These are phyloP conservation scores for Thomomys bottae DNA, from an alignment of 2,113 vertebrate genomes.

Conservation along the genomic window DNA sequence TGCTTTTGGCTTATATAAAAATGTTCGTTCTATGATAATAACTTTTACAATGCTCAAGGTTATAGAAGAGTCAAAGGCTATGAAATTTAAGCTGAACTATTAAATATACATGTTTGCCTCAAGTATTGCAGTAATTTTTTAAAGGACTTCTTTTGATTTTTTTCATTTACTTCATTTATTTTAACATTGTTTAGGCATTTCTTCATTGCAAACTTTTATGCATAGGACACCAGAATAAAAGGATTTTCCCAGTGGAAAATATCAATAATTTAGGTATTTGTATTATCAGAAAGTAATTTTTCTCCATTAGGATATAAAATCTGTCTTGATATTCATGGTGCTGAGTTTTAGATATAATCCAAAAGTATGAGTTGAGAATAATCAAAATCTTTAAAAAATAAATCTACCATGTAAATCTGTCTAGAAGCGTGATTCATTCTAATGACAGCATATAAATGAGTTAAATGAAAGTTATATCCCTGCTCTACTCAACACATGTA, in stretches of 20 bases:
- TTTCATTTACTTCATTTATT: neutral
- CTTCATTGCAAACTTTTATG: neutral
- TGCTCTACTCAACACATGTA: neutral
- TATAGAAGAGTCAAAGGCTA: slow-evolving; percentile 5
- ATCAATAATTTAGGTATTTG: neutral
- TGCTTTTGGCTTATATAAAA: neutral
- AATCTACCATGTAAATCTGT: neutral
- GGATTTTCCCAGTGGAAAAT: neutral
- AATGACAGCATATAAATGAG: neutral
- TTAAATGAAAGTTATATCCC: neutral
- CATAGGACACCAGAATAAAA: neutral
- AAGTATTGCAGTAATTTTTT: slow-evolving; percentile 5
- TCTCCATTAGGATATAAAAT: neutral
- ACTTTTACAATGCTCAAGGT: neutral
- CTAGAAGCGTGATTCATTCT: neutral
- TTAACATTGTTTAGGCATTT: neutral
- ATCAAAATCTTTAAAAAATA: neutral
- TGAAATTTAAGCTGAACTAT: neutral
- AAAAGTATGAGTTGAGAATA: neutral
- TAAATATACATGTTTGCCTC: neutral
- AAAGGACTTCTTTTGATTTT: slow-evolving; percentile 10
- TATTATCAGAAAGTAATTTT: neutral
- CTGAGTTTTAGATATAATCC: neutral
- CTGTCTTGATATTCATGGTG: neutral
- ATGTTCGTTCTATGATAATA: neutral